These are phyloP conservation scores for Dufourea novaeangliae DNA, from an alignment of 1,140 invertebrate species.

Conservation along the genomic window DNA sequence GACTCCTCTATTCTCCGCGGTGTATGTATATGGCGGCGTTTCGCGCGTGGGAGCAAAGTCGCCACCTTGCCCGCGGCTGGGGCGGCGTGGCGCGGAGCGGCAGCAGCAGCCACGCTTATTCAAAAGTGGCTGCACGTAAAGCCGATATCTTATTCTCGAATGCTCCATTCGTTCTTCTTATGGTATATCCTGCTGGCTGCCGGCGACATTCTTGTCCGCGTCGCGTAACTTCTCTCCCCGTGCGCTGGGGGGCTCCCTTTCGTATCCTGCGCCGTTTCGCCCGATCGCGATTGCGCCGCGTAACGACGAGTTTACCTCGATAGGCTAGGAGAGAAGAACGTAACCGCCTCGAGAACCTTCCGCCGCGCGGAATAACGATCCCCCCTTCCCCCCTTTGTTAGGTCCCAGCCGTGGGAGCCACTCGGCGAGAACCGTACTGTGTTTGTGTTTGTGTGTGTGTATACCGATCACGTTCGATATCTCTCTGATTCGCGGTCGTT, in stretches of 20 bases:
- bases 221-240: constrained; percentile 75
- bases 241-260: background rate
- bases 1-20: constrained; percentile 18
- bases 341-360: constrained; percentile 2
- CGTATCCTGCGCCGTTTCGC: constrained; percentile 38
- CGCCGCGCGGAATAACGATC: constrained; percentile 41
- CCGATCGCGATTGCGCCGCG: constrained; percentile 38
- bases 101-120: constrained; percentile 57
- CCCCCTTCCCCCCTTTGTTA: background rate
- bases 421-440: background rate
- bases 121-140: constrained; percentile 76
- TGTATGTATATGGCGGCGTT: constrained; percentile 14
- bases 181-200: constrained; percentile 68
- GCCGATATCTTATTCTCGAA: constrained; percentile 81
- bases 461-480: constrained; percentile 6
- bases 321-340: constrained; percentile 34
- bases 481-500: background rate
- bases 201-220: constrained; percentile 76
- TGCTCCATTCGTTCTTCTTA: constrained; percentile 80
- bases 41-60: constrained; percentile 55
- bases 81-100: constrained; percentile 8
- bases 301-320: constrained; percentile 53
- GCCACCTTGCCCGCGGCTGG: constrained; percentile 60
- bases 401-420: constrained; percentile 17
- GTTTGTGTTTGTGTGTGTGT: background rate